Conservation (phyloP, 2,113 vertebrate species). For the Strigops habroptila region DNA sequence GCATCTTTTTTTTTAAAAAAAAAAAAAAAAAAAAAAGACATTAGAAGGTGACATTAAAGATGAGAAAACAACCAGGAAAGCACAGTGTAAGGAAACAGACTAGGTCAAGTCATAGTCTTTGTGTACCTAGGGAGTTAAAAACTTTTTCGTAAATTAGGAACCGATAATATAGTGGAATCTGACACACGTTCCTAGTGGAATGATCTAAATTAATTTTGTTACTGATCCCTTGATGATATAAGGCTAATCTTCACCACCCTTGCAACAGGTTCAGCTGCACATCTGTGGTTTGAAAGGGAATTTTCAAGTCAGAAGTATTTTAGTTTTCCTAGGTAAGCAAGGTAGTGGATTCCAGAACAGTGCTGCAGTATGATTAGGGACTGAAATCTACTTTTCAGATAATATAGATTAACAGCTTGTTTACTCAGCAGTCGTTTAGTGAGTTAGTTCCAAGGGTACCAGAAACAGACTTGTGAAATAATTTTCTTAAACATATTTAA, state of each 20-base stretch:
- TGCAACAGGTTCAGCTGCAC: not conserved
- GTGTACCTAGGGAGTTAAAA: not conserved
- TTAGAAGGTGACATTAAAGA: not conserved
- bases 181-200: not conserved
- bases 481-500: slow-evolving; percentile 1
- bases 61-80: not conserved
- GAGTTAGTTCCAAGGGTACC: not conserved
- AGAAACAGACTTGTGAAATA: slow-evolving; percentile 1
- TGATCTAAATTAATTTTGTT: not conserved
- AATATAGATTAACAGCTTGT: not conserved
- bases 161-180: not conserved
- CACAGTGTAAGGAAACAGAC: not conserved
- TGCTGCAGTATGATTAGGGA: not conserved
- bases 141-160: not conserved
- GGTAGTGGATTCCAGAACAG: not conserved
- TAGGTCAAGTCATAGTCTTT: not conserved
- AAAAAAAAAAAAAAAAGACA: not conserved
- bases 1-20: not conserved
- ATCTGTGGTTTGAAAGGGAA: not conserved
- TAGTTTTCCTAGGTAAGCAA: not conserved
- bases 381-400: not conserved
- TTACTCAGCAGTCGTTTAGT: slow-evolving; percentile 18
- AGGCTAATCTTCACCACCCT: not conserved
- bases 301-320: not conserved
- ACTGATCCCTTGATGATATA: not conserved